These are phyloP conservation scores for Montipora capitata DNA, from an alignment of 92 coral and sea anemone species.

Conservation along the genomic window DNA sequence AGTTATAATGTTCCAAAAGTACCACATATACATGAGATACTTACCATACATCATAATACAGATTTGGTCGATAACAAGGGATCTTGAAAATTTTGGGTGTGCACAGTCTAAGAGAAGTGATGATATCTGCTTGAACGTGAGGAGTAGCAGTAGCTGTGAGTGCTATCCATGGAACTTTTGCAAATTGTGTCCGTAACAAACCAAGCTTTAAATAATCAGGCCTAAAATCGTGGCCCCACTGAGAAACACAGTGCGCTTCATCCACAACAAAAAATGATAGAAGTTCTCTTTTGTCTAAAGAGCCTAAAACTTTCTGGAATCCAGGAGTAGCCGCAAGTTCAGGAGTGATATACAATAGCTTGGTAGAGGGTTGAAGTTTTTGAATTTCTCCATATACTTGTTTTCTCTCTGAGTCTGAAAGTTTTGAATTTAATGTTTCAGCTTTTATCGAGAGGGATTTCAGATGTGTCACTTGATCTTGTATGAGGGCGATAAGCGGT, in stretches of 20 bases:
- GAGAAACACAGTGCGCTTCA: constrained; percentile 98
- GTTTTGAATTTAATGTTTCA: constrained; percentile 90
- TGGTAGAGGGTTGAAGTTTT: constrained; percentile 75
- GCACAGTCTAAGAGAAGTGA: constrained; percentile 74
- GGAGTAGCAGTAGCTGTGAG: constrained; percentile 99
- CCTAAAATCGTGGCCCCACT: constrained; percentile 99
- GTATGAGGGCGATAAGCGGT: constrained; percentile 95
- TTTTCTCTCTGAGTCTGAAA: constrained; percentile 79
- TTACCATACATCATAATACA: constrained; percentile 96
- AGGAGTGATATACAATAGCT: constrained; percentile 95
- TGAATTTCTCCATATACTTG: constrained; percentile 82
- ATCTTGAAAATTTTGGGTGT: constrained; percentile 85
- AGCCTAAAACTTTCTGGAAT: constrained; percentile 78
- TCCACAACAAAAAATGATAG: constrained; percentile 91
- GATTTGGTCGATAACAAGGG: constrained; percentile 88
- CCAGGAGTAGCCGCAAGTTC: constrained; percentile 95
- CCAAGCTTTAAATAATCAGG: constrained; percentile 94
- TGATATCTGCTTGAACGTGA: constrained; percentile 88
- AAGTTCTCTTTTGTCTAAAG: constrained; percentile 79
- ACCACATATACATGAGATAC: not conserved
- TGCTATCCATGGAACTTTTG: constrained; percentile 85
- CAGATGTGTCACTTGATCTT: constrained; percentile 90
- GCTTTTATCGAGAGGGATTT: constrained; percentile 79
- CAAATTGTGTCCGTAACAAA: constrained; percentile 68
- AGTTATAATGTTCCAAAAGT: too few species aligned